Evolutionary conservation across 2,113 vertebrate species (phyloP).

Genomic region (Brachionichthys hirsutus): DNA sequence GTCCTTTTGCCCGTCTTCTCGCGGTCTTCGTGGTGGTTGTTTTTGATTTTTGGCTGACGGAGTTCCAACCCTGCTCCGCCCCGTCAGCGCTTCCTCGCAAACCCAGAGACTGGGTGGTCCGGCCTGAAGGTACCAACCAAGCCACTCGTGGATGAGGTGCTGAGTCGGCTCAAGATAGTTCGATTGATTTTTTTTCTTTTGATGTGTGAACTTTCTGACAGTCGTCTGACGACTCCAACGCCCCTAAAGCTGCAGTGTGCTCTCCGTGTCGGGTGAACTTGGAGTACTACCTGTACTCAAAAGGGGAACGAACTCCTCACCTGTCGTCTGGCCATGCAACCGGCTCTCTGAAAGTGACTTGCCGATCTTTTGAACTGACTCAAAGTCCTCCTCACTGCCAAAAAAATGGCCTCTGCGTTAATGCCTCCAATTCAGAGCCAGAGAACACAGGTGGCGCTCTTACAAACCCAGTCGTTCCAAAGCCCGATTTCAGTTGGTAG

Average conservation of each 20-base stretch:
- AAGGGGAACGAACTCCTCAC: too few species aligned
- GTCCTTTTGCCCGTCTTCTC: constrained; percentile 57
- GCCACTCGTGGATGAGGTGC: constrained; percentile 20
- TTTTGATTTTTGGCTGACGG: constrained; percentile 28
- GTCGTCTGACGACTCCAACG: too few species aligned
- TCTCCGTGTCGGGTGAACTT: too few species aligned
- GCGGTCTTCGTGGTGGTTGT: constrained; percentile 35
- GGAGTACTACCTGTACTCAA: too few species aligned
- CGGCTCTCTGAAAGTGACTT: too few species aligned
- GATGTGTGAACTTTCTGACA: too few species aligned
- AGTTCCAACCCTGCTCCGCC: constrained; percentile 40
- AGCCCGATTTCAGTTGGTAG: too few species aligned
- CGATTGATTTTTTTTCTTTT: too few species aligned
- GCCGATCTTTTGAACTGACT: too few species aligned
- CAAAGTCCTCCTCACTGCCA: too few species aligned
- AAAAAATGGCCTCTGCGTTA: not conserved
- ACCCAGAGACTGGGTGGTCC: constrained; percentile 29
- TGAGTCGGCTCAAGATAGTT: not conserved
- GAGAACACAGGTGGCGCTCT: not conserved
- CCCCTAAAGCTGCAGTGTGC: too few species aligned
- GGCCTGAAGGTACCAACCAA: constrained; percentile 23
- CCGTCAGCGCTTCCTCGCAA: constrained; percentile 63
- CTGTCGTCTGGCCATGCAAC: too few species aligned
- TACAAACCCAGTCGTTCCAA: not conserved
- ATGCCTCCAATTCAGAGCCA: constrained; percentile 7